phyloP scores from a whole-genome alignment of 2,797 vertebrate species.

The Neopelma chrysocephalum region DNA sequence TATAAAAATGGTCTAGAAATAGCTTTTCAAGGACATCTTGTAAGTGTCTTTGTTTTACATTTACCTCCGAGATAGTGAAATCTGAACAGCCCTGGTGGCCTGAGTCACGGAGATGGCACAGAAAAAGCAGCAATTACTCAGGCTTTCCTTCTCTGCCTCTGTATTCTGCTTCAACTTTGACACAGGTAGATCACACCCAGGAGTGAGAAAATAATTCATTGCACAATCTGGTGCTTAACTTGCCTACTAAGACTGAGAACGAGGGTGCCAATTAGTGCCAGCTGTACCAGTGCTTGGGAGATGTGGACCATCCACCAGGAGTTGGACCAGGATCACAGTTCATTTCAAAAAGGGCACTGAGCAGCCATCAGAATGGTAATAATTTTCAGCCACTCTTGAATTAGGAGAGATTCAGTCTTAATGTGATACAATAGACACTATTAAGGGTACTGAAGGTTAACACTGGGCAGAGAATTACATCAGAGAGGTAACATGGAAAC shows the following conservation, averaged over 20 bases:
- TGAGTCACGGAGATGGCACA: neutral
- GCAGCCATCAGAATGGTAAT: neutral
- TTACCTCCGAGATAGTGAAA: neutral
- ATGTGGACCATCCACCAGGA: neutral
- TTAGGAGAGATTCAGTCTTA: neutral
- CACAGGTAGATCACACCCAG: neutral
- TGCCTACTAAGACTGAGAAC: neutral
- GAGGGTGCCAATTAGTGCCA: neutral
- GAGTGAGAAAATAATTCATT: conserved; percentile 9
- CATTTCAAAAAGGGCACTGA: neutral
- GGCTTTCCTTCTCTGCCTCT: neutral
- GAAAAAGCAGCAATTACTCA: neutral
- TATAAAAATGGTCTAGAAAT: neutral
- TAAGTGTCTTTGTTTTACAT: neutral
- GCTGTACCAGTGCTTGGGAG: neutral
- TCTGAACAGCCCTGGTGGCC: neutral
- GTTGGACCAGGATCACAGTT: neutral
- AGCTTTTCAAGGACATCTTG: neutral
- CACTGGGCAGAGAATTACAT: neutral
- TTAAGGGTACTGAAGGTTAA: neutral
- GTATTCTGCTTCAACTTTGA: conserved; percentile 4
- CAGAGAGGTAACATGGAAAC: neutral
- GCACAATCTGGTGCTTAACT: neutral
- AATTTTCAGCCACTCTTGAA: neutral
- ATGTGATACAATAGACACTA: neutral